Percentiles rank a stretch among this genome's conserved stretches.
These are phyloP conservation scores for Donacobius atricapilla DNA, from an alignment of 2,113 vertebrate species.

Conservation along the genomic window DNA sequence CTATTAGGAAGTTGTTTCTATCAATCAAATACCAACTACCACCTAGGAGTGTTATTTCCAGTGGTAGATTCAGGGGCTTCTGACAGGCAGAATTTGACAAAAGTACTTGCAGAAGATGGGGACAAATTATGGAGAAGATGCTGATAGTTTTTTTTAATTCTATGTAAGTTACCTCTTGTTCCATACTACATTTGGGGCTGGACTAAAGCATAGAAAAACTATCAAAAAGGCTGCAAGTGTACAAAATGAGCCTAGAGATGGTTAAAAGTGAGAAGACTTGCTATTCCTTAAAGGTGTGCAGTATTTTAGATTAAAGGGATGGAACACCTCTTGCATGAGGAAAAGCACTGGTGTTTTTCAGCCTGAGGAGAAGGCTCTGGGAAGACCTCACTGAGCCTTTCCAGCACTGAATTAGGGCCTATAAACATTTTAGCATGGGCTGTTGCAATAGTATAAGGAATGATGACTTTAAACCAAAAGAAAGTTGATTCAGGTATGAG, in stretches of 20 bases:
- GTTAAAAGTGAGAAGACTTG: not conserved
- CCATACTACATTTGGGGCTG: not conserved
- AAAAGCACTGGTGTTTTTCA: not conserved
- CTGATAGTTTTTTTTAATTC: not conserved
- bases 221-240: not conserved
- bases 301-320: not conserved
- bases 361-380: not conserved
- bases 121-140: not conserved
- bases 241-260: not conserved
- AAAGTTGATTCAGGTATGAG: not conserved
- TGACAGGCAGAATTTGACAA: not conserved
- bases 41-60: not conserved
- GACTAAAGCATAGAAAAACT: not conserved
- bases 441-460: not conserved
- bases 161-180: not conserved
- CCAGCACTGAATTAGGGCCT: too few relatives aligned
- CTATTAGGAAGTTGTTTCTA: not conserved
- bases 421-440: not conserved
- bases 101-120: not conserved
- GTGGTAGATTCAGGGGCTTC: not conserved
- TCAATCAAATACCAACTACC: not conserved
- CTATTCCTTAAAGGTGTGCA: not conserved
- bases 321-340: not conserved
- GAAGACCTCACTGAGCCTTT: not conserved
- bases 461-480: not conserved